Evolutionary conservation across 2,888 invertebrate genomes (phyloP), one percentile per base, ranked within the genome.

Genomic region (Xanthostigma xanthostigma): DNA sequence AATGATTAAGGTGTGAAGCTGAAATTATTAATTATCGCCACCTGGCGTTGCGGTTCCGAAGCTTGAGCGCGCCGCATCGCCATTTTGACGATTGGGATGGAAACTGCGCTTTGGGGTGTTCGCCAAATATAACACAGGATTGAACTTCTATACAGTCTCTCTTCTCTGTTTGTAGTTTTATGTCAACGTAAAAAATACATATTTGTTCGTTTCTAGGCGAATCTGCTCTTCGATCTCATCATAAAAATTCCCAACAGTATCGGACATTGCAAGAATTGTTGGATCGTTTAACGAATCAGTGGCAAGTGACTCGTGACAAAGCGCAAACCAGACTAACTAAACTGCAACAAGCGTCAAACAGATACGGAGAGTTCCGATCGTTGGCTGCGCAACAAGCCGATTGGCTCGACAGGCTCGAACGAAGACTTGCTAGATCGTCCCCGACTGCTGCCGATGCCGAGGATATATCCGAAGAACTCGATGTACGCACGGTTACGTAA

Each of bases 391-490:
- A 83, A 44, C 66, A 68, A 53, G 76, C 73, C 51, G 84, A 84
- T 34, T 90, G 89, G 78, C 71, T 90, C 59, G 85, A 86, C 62
- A 80, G 83, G 54, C 70, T 92, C 58, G 82, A 85, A 63, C 82
- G 84, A 49, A 79, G 85, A 53, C 72, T 92, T 56, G 73, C 74
- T 51, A 76, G 78, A 56, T 78, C 81, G 40, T 79, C 81, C 2
- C 74, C 79, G 58, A 74, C 72, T 61, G 80, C 81, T 51, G 86
- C 83, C 36, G 94, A 94, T 70, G 90, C 92, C 2, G 93, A 94
- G 70, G 92, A 93, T 69, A 83, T 91, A 54, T 86, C 89, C 36
- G 92, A 91, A 63, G 86, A 90, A 62, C 75, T 93, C 40, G 90
- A 90, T 67, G 87, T 87, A 64, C 73, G 76, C 72, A 41, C 36